Evolutionary conservation across 1,140 invertebrate species (phyloP), one percentile per base, ranked within the genome.

Genomic region (Chironomus tepperi): DNA sequence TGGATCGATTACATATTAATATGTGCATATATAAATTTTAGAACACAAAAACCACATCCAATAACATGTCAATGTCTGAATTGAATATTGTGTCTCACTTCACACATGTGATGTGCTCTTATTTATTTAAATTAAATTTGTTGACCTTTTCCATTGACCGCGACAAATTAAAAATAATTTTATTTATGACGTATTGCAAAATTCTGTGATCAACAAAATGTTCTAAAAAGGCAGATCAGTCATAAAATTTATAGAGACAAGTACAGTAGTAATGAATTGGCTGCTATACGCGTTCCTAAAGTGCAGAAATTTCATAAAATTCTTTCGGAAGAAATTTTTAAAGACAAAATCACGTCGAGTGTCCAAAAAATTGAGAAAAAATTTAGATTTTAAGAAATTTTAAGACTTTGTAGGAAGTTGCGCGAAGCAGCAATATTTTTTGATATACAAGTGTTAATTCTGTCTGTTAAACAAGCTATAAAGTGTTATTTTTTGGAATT

Each of bases 91-190:
- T 34, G n/a, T 34, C 24, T 34, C 24, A 34, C 24, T 34, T 34
- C 24, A 34, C 24, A 34, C 24, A 34, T 34, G 5, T 5, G 24
- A 2, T 1, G 5, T 34, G 24, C 24, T 34, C 24, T 57, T 57
- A 57, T 57, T 57, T 57, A 57, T 57, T 57, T 57, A 57, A 57
- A 57, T 57, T 57, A n/a, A 57, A 57, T 57, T 57, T 57, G n/a
- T 57, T 57, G 47, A 57, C 47, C 47, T 57, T 5, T 34, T 57
- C 47, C 12, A 57, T 57, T 57, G 47, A 57, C 47, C 47, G 47
- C 47, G 47, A 57, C 47, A 57, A 57, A 57, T 57, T 57, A 57
- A 34, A 34, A 34, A 34, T 34, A 34, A 34, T 34, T 34, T 34
- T 34, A 34, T 34, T 34, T 34, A 34, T 34, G 24, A 34, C 24